These are phyloP conservation scores for Tylochromis polylepis DNA, from an alignment of 2,113 vertebrate species.

Conservation along the genomic window DNA sequence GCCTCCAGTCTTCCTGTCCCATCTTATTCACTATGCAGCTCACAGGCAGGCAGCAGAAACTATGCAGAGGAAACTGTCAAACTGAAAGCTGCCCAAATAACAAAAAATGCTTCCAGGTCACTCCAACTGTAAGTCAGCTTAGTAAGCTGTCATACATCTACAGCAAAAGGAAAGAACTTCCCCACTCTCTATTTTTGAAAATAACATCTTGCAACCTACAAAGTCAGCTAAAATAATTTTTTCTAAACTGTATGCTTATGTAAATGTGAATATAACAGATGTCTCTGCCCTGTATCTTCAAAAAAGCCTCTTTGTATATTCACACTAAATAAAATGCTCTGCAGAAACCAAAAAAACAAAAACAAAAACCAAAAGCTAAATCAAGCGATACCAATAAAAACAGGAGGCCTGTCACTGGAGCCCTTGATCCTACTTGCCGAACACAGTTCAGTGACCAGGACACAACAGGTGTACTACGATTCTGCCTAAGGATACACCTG, in stretches of 20 bases:
- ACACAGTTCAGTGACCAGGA: neutral
- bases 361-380: slow-evolving; percentile 2
- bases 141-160: neutral
- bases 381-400: neutral
- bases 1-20: slow-evolving; percentile 31
- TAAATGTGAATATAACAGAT: slow-evolving; percentile 52
- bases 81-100: slow-evolving; percentile 18
- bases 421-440: neutral
- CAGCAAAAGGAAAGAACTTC: neutral
- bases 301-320: slow-evolving; percentile 18
- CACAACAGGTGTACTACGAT: slow-evolving; percentile 40
- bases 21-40: slow-evolving; percentile 8
- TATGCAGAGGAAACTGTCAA: slow-evolving; percentile 44
- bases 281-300: neutral
- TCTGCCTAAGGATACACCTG: neutral
- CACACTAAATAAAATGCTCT: slow-evolving; percentile 1
- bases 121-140: neutral
- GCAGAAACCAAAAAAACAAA: neutral
- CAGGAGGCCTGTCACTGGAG: neutral
- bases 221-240: slow-evolving; percentile 72
- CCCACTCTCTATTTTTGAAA: neutral
- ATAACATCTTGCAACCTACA: neutral
- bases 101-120: slow-evolving; percentile 25
- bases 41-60: slow-evolving; percentile 14
- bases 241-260: slow-evolving; percentile 44